These are phyloP conservation scores for Chrysotoxum bicinctum DNA, from an alignment of 2,888 invertebrate genomes.

Conservation along the genomic window DNA sequence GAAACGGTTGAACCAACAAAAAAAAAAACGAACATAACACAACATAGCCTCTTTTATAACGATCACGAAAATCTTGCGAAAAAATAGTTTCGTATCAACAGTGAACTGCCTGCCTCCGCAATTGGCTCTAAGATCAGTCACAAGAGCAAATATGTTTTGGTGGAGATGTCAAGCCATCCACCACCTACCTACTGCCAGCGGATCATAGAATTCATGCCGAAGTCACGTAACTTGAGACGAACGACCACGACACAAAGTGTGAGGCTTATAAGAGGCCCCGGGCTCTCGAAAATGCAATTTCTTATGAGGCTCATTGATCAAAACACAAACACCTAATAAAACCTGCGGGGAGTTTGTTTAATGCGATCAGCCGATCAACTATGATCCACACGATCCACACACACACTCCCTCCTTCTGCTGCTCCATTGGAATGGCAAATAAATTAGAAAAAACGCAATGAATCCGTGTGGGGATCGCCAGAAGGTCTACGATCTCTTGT, in stretches of 20 bases:
- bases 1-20: slow-evolving; percentile 20
- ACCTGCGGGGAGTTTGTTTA: slow-evolving; percentile 67
- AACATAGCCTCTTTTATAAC: slow-evolving; percentile 9
- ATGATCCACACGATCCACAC: slow-evolving; percentile 48
- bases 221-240: slow-evolving; percentile 60
- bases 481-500: slow-evolving; percentile 63
- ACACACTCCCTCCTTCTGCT: background rate
- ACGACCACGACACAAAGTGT: slow-evolving; percentile 43
- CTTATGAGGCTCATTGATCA: slow-evolving; percentile 70
- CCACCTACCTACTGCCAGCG: slow-evolving; percentile 52
- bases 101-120: slow-evolving; percentile 54
- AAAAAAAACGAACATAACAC: background rate
- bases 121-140: slow-evolving; percentile 56
- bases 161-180: slow-evolving; percentile 56
- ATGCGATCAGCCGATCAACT: slow-evolving; percentile 69
- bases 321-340: slow-evolving; percentile 73
- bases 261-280: slow-evolving; percentile 10
- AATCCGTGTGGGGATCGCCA: slow-evolving; percentile 58
- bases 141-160: slow-evolving; percentile 37
- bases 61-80: slow-evolving; percentile 60
- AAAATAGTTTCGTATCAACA: slow-evolving; percentile 4
- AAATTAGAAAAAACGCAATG: slow-evolving; percentile 65
- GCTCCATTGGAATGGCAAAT: slow-evolving; percentile 36
- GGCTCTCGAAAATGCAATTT: slow-evolving; percentile 50
- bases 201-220: slow-evolving; percentile 53